Evolutionary conservation across 1,140 invertebrate genomes (phyloP), one percentile per base, ranked within the genome.

Genomic region (Platyscapa corneri): DNA sequence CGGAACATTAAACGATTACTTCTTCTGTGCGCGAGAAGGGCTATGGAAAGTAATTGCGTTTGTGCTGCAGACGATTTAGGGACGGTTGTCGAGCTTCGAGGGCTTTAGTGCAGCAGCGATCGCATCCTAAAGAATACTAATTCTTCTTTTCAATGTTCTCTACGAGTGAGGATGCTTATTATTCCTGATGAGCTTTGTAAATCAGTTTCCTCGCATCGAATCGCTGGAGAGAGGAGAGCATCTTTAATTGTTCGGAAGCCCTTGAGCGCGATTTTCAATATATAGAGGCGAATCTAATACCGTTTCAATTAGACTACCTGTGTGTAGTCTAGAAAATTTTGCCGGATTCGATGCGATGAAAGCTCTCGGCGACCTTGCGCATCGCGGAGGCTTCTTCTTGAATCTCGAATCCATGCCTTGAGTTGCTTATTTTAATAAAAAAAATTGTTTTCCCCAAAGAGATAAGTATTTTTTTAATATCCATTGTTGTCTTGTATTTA

Each of bases 1-100:
- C 80, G 85, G 49, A 83, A 86, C 85, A 86, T 86, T 86, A 86
- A 86, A 86, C 85, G 85, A 86, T 86, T 86, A 84, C 82, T 86
- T 86, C 67, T 82, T 82, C 64, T 60, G 20, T 37, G 27, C 7
- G 49, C 77, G 65, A 27, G 53, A 32, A 67, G 83, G 67, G 83
- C 53, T 79, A n/a, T 37, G 18, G 30, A 79, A 65, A 81, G 84
- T 85, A 85, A 85, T 85, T 85, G 39, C 81, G 78, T 85, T 85
- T 81, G 34, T 82, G 56, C 78, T 67, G 56, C 64, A 65, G 67
- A 75, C 78, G 67, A 79, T 79, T 79, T 76, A 72, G 76, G 53
- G 27, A 65, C 14, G 18, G 18, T 46, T 65, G 37, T 3, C 18
- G 76, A 12, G n/a, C 74, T 85, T 82, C 30, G 20, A 82, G 74